phyloP scores from a whole-genome alignment of 2,113 vertebrate genomes.

The Tragelaphus buxtoni region DNA sequence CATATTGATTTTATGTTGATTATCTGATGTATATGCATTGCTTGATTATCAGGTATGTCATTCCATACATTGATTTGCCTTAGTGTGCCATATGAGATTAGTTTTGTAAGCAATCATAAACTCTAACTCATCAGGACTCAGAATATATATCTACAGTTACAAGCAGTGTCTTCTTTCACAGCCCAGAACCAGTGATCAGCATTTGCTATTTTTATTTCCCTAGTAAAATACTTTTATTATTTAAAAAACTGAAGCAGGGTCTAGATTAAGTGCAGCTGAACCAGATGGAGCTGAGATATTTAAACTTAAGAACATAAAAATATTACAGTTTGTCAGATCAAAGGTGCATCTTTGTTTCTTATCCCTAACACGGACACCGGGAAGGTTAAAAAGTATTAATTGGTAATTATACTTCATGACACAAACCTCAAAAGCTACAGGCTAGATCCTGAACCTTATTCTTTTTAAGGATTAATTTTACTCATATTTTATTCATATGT shows the following conservation, averaged over 20 bases:
- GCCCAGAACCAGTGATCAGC: constrained; percentile 51
- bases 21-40: constrained; percentile 59
- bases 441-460: background rate
- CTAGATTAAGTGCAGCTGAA: constrained; percentile 41
- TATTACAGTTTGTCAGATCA: background rate
- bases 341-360: background rate
- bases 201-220: constrained; percentile 66
- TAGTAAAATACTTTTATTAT: constrained; percentile 66
- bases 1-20: constrained; percentile 64
- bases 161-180: constrained; percentile 32
- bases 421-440: background rate
- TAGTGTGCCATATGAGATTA: constrained; percentile 7
- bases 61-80: constrained; percentile 37
- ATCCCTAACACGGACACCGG: background rate
- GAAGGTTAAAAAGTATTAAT: background rate
- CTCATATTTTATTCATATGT: background rate
- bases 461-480: constrained; percentile 16
- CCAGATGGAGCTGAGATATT: constrained; percentile 58
- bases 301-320: constrained; percentile 35
- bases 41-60: constrained; percentile 58
- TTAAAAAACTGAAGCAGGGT: constrained; percentile 45
- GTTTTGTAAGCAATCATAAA: constrained; percentile 59
- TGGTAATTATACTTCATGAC: background rate
- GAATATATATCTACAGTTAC: constrained; percentile 4
- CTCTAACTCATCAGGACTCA: constrained; percentile 47